Evolutionary conservation across 2,888 invertebrate species (phyloP), one percentile per base, ranked within the genome.

Genomic region (Cantharis rustica): DNA sequence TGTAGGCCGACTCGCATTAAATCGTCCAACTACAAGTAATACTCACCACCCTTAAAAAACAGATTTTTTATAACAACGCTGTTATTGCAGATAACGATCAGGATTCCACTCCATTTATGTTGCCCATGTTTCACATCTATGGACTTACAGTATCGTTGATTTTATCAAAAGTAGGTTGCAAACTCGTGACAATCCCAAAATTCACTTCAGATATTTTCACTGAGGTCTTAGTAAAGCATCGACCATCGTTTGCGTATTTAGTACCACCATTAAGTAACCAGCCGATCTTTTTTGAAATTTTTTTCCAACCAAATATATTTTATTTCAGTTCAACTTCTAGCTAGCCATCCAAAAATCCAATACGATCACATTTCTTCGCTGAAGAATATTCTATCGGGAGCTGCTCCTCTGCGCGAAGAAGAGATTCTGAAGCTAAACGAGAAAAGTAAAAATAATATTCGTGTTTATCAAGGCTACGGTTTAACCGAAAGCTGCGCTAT

Each of bases 111-210:
- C 92, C 95, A 0, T 91, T 91, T 20, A 90, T 96, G n/a, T 86
- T 96, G 71, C 96, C 96, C 1, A 93, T 95, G 87, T 96, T 93
- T 87, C 96, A 96, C 86, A 94, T 95, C 73, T 96, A 94, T 84
- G 96, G 95, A 0, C 87, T 95, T 63, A 90, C 92, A 0, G 88
- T 92, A 0, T 88, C 91, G 1, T 83, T 93, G 2, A 90, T 91
- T 0, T 62, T 62, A 2, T 10, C 68, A 15, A 15, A 27, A 15
- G 15, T 47, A 13, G 95, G 96, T 0, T 89, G 90, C 47, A 93
- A 93, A 79, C 80, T 94, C 62, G 88, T 94, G 10, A 93, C 94
- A 0, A 85, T 96, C 83, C 92, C 94, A 0, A 93, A 92, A 84
- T 97, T 97, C 87, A 93, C 94, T 10, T 92, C 94, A 0, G 91